These are phyloP conservation scores for Hylia prasina DNA, from an alignment of 2,113 vertebrate genomes.

Conservation along the genomic window DNA sequence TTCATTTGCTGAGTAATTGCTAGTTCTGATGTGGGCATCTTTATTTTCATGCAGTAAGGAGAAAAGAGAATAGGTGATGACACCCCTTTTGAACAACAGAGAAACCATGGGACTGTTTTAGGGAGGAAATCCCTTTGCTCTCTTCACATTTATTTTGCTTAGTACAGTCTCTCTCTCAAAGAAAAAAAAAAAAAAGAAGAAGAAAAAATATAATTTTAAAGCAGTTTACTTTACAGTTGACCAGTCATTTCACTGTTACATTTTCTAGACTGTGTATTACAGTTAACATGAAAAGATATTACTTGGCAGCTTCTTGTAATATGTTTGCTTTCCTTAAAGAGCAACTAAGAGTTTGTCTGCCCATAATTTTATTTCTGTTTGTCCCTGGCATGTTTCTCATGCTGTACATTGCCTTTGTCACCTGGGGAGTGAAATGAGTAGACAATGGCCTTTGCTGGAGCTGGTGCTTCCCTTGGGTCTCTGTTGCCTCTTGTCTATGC, in stretches of 20 bases:
- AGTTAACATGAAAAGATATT: background rate
- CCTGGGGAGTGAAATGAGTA: background rate
- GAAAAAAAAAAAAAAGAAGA: background rate
- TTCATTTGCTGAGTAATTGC: background rate
- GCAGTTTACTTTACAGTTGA: background rate
- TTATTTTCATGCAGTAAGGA: background rate
- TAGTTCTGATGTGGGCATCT: background rate
- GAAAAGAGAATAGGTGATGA: background rate
- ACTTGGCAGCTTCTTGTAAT: background rate
- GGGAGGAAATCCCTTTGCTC: background rate
- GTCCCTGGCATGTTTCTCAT: background rate
- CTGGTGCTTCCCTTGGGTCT: background rate
- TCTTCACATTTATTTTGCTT: background rate
- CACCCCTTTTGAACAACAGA: background rate
- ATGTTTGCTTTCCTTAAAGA: background rate
- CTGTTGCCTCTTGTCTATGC: background rate
- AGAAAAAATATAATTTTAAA: background rate
- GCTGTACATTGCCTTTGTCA: background rate
- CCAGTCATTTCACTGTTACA: background rate
- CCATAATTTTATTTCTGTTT: background rate
- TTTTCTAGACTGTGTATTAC: background rate
- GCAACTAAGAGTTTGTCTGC: background rate
- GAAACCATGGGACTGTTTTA: background rate
- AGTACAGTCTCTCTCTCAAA: background rate
- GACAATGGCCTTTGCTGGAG: background rate